Base-by-base conservation (phyloP, 2,113 vertebrate species). In the Scomber japonicus region DNA sequence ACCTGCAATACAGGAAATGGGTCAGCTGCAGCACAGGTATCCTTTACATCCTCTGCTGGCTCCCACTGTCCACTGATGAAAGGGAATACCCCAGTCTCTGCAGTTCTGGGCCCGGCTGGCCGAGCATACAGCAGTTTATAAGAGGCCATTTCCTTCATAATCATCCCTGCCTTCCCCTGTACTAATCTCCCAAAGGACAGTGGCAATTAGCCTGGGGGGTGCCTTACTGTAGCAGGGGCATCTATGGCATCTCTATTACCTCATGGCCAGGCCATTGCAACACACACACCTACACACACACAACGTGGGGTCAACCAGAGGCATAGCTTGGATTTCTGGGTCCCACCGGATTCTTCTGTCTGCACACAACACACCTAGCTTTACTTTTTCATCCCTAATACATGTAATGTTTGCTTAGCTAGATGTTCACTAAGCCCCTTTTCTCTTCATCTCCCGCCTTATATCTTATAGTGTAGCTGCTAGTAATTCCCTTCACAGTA, bases 141-240 rank as follows among this genome's bases (percentile, higher is more conserved):
- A 91, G 81, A 84, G 84, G 79, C 78, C 73, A 90, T 90, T 92
- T 91, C 88, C 90, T 91, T 87, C 76, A 82, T 81, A 89, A 92
- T 90, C 75, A 75, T 82, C 71, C 70, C 77, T 66, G 61, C 71
- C 72, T 85, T 82, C 80, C 86, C 67, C 78, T 63, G 31, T 56
- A 77, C 71, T 82, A 91, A 89, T 87, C 85, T 89, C 86, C 71
- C 80, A 70, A 48, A 79, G 69, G 71, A 78, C 60, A 67, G 82
- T 60, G 77, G 71, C 70, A 79, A 91, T 89, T 86, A 85, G 91
- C 80, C 78, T 3, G n/a, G 15, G n/a, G 62, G 66, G 70, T 57
- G 80, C 71, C 65, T 67, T 50, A 49, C 57, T 79, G 71, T 73
- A 63, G 69, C 51, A 59, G 27, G 81, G 82, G 71, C 74, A 75